These are phyloP conservation scores for Thalassaphorura encarpata DNA, from an alignment of 1,140 invertebrate species.

Conservation along the genomic window DNA sequence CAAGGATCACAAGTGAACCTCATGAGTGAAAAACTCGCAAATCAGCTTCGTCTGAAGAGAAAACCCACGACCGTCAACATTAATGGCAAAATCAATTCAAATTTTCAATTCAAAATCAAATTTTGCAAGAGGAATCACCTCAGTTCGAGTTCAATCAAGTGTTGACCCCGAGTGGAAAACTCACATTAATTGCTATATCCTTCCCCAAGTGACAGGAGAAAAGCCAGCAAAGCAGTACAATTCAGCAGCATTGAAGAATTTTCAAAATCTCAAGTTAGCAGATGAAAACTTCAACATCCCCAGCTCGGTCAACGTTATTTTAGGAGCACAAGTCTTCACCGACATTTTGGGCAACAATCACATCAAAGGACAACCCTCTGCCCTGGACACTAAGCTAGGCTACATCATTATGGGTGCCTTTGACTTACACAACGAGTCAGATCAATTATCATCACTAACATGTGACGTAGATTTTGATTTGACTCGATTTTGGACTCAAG, in stretches of 20 bases:
- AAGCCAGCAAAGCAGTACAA: not conserved
- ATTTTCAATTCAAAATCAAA: no score
- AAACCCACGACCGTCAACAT: not conserved
- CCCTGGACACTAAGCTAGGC: not conserved
- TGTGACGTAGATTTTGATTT: not conserved
- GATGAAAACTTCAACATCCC: not conserved
- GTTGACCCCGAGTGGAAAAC: not conserved
- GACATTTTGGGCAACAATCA: not conserved
- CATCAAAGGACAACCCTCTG: not conserved
- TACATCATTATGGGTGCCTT: slow-evolving; percentile 9
- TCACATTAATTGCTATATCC: no score
- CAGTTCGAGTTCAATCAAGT: not conserved
- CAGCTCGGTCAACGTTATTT: not conserved
- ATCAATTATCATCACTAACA: no score
- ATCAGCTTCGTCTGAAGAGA: not conserved
- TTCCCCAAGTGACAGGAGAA: not conserved
- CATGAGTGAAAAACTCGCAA: not conserved
- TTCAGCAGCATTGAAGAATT: not conserved
- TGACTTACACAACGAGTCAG: no score
- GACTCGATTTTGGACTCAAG: slow-evolving; percentile 34
- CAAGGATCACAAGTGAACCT: slow-evolving; percentile 3
- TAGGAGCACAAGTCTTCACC: not conserved
- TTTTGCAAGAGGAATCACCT: no score
- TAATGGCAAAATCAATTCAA: no score
- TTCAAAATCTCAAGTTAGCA: not conserved